phyloP scores from a whole-genome alignment of 2,113 vertebrate species.

The Anguilla japonica region DNA sequence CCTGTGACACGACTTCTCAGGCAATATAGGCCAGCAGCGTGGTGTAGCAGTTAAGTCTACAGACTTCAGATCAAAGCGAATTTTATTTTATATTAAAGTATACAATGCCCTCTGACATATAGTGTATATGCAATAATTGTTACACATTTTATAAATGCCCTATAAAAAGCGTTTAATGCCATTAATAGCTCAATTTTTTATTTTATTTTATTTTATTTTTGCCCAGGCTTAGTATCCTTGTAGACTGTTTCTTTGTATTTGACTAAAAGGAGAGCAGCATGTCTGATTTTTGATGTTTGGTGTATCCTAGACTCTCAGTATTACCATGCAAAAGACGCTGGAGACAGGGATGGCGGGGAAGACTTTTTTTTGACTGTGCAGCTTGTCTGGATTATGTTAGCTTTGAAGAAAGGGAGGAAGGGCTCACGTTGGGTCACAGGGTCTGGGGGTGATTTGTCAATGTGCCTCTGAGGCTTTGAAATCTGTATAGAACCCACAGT shows the following conservation, averaged over 20 bases:
- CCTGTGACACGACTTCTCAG: background rate
- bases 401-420: background rate
- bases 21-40: background rate
- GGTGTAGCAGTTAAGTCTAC: background rate
- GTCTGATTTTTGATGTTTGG: background rate
- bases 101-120: too few relatives aligned
- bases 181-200: too few relatives aligned
- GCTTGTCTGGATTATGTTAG: background rate
- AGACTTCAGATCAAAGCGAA: too few relatives aligned
- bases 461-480: background rate
- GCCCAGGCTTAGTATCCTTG: background rate
- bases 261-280: background rate
- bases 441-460: background rate
- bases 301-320: background rate
- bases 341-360: background rate
- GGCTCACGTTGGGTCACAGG: background rate
- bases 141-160: too few relatives aligned
- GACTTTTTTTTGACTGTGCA: background rate
- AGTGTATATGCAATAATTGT: too few relatives aligned
- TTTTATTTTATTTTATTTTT: background rate
- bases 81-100: background rate
- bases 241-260: background rate
- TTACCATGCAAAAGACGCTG: background rate
- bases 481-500: background rate
- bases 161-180: too few relatives aligned